Conservation (phyloP, 64 coral and sea anemone species). For the Pocillopora verrucosa region DNA sequence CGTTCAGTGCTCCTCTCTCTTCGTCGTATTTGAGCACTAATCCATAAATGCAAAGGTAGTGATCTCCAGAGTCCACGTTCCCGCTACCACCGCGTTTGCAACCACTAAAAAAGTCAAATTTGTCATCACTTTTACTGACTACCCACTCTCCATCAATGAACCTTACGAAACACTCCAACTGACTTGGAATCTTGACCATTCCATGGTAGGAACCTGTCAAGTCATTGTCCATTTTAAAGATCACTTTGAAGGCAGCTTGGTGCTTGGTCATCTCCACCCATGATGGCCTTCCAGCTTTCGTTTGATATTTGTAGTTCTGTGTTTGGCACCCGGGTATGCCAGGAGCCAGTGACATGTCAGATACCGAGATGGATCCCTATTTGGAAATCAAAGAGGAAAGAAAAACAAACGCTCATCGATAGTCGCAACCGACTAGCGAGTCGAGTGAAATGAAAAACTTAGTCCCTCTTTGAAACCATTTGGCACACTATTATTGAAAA, state of each 20-base stretch:
- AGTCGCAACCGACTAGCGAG: background rate
- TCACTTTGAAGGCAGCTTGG: background rate
- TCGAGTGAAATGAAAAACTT: background rate
- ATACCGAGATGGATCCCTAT: slow-evolving; percentile 11
- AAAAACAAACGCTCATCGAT: too few relatives aligned
- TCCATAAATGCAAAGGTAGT: slow-evolving; percentile 33
- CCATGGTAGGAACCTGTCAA: background rate
- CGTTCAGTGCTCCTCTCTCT: background rate
- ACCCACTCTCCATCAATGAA: slow-evolving; percentile 9
- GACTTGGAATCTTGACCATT: background rate
- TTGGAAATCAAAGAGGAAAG: background rate
- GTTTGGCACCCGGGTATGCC: slow-evolving; percentile 21
- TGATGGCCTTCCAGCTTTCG: slow-evolving; percentile 9
- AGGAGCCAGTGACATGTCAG: background rate
- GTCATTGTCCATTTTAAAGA: slow-evolving; percentile 11
- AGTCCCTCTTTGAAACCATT: too few relatives aligned
- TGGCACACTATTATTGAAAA: too few relatives aligned
- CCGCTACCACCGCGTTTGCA: slow-evolving; percentile 14
- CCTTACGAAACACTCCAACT: background rate
- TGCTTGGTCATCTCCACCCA: slow-evolving; percentile 21
- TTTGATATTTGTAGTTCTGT: slow-evolving; percentile 28
- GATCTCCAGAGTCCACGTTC: background rate
- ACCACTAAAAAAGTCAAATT: slow-evolving; percentile 24
- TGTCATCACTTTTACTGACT: background rate
- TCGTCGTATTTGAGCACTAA: slow-evolving; percentile 19